phyloP scores from a whole-genome alignment of 2,888 invertebrate genomes.

The Coenonympha arcania region DNA sequence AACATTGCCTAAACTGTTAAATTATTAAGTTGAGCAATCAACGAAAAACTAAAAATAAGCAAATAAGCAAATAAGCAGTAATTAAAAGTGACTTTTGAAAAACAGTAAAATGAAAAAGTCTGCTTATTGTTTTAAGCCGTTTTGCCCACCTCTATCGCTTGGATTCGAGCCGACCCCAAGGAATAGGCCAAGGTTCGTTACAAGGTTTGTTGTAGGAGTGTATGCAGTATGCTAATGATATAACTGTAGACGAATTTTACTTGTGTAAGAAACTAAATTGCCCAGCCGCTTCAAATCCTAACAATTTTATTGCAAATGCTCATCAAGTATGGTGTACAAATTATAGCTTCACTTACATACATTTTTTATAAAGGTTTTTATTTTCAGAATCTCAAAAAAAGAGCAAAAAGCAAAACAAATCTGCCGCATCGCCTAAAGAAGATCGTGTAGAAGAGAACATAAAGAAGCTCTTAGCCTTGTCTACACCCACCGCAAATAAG shows the following conservation, averaged over 20 bases:
- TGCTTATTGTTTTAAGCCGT: no score
- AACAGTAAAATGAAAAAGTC: no score
- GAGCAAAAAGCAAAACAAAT: slow-evolving; percentile 36
- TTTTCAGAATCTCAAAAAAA: slow-evolving; percentile 32
- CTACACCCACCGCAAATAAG: slow-evolving; percentile 49
- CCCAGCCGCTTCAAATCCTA: no score
- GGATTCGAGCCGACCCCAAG: slow-evolving; percentile 30
- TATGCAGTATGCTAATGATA: background rate
- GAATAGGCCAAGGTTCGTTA: slow-evolving; percentile 51
- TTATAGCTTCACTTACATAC: background rate
- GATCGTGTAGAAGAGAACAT: slow-evolving; percentile 60
- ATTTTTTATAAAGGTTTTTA: background rate
- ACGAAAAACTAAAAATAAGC: no score
- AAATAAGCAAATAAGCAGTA: no score
- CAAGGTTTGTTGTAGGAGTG: background rate
- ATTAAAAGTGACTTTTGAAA: no score
- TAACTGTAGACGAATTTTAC: background rate
- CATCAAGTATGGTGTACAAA: no score
- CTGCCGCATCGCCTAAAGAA: slow-evolving; percentile 34
- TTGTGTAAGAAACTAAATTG: no score
- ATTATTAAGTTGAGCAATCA: no score
- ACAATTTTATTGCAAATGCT: no score
- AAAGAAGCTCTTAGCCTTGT: slow-evolving; percentile 61
- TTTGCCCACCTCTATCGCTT: no score
- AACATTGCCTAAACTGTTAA: no score